A percentile compares a stretch with the other conserved stretches of the same genome.
Evolutionary conservation across 2,113 vertebrate species (phyloP).

Genomic region (Mus pahari): DNA sequence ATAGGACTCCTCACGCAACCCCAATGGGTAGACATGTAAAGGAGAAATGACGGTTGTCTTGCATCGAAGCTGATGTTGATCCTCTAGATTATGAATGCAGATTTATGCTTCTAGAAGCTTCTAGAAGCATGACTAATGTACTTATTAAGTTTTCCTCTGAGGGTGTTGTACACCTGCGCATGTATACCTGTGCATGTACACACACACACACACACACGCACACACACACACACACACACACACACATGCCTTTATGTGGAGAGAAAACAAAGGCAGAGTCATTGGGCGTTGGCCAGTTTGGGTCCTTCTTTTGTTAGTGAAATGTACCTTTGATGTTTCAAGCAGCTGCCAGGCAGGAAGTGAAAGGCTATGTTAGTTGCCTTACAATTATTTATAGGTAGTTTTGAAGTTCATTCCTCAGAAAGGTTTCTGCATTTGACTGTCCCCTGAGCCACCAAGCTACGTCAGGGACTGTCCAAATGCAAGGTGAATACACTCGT

Average conservation of each 20-base stretch:
- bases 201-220: background rate
- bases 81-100: background rate
- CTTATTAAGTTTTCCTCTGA: background rate
- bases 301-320: background rate
- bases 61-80: background rate
- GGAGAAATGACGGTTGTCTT: background rate
- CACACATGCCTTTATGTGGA: background rate
- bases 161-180: background rate
- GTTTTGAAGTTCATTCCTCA: background rate
- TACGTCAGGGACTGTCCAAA: background rate
- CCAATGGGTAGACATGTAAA: background rate
- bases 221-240: background rate
- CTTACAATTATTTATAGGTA: background rate
- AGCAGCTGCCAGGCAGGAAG: background rate
- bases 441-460: background rate
- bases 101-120: background rate
- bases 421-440: background rate
- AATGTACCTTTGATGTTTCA: background rate
- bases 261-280: background rate
- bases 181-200: background rate
- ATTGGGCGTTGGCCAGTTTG: background rate
- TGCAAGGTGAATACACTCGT: no score
- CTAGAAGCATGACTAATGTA: background rate
- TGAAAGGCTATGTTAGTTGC: accelerated
- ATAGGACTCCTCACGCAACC: background rate